Percentiles rank a stretch among this genome's conserved stretches.
phyloP scores from a whole-genome alignment of 2,797 vertebrate genomes.

The Thamnophis elegans region DNA sequence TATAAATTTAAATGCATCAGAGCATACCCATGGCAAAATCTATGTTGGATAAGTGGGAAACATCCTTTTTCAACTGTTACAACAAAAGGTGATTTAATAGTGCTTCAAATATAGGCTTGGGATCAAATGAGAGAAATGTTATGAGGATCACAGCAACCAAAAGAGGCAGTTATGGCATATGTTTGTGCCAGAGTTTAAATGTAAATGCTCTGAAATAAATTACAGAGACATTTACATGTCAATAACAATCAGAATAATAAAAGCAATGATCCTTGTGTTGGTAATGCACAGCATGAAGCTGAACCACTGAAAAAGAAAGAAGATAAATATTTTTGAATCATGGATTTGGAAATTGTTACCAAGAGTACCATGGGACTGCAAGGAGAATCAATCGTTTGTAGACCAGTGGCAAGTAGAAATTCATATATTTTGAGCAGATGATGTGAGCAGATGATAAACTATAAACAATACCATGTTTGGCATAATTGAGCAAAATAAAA shows the following conservation, averaged over 20 bases:
- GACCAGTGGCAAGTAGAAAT: neutral
- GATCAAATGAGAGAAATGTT: neutral
- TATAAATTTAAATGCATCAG: neutral
- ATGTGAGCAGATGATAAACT: neutral
- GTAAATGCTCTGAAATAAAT: neutral
- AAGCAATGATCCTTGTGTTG: neutral
- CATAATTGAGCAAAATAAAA: neutral
- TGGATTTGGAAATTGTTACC: neutral
- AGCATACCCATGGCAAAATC: neutral
- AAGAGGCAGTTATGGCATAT: neutral
- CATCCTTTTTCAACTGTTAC: neutral
- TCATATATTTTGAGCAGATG: neutral
- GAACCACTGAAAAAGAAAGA: neutral
- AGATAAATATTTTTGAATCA: neutral
- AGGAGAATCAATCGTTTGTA: neutral
- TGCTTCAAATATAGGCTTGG: neutral
- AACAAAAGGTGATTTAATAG: neutral
- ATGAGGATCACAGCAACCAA: neutral
- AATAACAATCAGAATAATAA: neutral
- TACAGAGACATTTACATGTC: neutral
- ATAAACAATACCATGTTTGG: neutral
- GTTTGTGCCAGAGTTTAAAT: neutral
- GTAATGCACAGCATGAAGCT: neutral
- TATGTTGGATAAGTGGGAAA: neutral
- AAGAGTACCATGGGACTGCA: neutral